Conservation (phyloP, 2,113 vertebrate species). For the Sialia sialis region DNA sequence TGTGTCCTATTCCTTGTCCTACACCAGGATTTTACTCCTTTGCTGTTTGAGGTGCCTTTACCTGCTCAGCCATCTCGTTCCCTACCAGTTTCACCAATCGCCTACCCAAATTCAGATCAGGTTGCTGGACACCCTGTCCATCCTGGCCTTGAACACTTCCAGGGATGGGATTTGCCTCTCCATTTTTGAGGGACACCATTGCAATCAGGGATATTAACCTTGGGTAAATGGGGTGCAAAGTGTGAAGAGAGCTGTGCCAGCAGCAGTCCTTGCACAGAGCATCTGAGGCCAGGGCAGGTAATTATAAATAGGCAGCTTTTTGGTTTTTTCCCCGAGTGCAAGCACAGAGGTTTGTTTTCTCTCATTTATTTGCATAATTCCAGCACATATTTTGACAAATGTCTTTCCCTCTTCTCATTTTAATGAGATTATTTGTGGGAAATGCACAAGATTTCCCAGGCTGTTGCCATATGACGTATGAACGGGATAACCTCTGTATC, state of each 20-base stretch:
- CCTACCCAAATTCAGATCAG: conserved; percentile 79
- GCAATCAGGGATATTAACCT: not conserved
- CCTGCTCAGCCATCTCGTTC: conserved; percentile 79
- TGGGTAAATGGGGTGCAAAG: not conserved
- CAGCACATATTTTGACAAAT: not conserved
- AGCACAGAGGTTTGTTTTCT: not conserved
- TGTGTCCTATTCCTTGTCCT: not conserved
- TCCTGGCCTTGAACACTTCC: not conserved
- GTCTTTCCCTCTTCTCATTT: not conserved
- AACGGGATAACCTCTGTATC: conserved; percentile 17
- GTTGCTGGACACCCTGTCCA: not conserved
- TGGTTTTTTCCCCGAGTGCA: not conserved
- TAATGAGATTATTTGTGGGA: conserved; percentile 23
- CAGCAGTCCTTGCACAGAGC: not conserved
- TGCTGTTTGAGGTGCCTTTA: conserved; percentile 82
- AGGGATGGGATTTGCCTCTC: not conserved
- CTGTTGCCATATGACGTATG: not conserved
- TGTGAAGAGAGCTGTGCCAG: not conserved
- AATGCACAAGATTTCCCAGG: conserved; percentile 1
- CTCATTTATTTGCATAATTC: not conserved
- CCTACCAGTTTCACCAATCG: conserved; percentile 85
- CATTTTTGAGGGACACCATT: not conserved
- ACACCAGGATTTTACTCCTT: conserved; percentile 65
- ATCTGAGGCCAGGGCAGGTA: not conserved
- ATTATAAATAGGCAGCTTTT: not conserved